These are phyloP conservation scores for Atrina japonica DNA, from an alignment of 2,888 invertebrate genomes.

Conservation along the genomic window DNA sequence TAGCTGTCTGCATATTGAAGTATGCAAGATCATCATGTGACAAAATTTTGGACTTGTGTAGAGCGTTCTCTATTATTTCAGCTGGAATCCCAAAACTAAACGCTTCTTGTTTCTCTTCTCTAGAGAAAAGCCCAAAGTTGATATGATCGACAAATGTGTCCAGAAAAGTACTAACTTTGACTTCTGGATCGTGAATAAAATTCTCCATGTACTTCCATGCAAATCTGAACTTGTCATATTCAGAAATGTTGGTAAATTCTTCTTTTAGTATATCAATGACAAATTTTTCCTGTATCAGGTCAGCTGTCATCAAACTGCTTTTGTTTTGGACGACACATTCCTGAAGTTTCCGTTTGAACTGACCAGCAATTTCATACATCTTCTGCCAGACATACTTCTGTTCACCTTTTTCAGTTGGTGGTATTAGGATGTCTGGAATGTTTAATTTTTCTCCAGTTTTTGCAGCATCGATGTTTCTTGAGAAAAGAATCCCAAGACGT, in stretches of 20 bases:
- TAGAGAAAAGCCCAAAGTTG: slow-evolving; percentile 40
- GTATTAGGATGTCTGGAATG: slow-evolving; percentile 38
- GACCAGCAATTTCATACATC: slow-evolving; percentile 25
- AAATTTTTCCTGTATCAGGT: slow-evolving; percentile 33
- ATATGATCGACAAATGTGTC: slow-evolving; percentile 25
- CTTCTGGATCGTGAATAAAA: no score
- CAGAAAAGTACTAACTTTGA: slow-evolving; percentile 3
- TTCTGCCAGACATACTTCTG: slow-evolving; percentile 33
- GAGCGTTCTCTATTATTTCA: slow-evolving; percentile 37
- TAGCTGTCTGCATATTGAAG: slow-evolving; percentile 36
- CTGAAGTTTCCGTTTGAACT: slow-evolving; percentile 16
- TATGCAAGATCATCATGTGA: slow-evolving; percentile 30
- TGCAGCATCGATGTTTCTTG: slow-evolving; percentile 76
- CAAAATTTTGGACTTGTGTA: slow-evolving; percentile 41
- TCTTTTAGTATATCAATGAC: slow-evolving; percentile 18
- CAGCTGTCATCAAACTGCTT: neutral
- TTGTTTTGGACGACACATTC: neutral
- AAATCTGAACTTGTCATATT: slow-evolving; percentile 43
- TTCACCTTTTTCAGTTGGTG: neutral
- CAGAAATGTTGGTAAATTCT: slow-evolving; percentile 29
- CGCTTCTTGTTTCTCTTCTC: slow-evolving; percentile 27
- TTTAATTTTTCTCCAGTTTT: slow-evolving; percentile 71
- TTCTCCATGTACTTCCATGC: slow-evolving; percentile 17
- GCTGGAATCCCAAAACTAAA: slow-evolving; percentile 36
- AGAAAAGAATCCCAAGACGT: slow-evolving; percentile 59